Percentiles rank a stretch among this genome's conserved stretches.
phyloP scores from a whole-genome alignment of 2,888 invertebrate species.

The Lagria hirta region DNA sequence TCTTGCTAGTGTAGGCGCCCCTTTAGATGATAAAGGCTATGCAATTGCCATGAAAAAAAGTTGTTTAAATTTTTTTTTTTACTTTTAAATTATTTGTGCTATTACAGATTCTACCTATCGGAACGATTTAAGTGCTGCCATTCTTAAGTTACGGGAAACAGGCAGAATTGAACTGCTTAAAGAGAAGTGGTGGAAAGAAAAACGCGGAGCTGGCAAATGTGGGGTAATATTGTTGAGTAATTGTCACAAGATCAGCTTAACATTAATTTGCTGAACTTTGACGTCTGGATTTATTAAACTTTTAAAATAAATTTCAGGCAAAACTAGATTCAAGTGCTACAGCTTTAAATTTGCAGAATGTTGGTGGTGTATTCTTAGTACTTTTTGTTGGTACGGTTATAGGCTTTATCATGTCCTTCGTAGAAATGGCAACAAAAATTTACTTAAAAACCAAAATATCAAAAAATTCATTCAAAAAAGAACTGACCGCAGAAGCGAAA shows the following conservation, averaged over 20 bases:
- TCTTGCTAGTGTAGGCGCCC: constrained; percentile 70
- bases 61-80: constrained; percentile 45
- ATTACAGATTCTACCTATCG: constrained; percentile 69
- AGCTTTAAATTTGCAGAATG: constrained; percentile 74
- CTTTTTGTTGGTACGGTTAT: constrained; percentile 67
- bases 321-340: constrained; percentile 56
- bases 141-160: constrained; percentile 82
- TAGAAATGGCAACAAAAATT: constrained; percentile 65
- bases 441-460: constrained; percentile 33
- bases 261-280: too few relatives aligned
- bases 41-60: constrained; percentile 84
- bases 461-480: constrained; percentile 66
- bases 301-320: constrained; percentile 31
- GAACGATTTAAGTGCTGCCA: constrained; percentile 75
- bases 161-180: constrained; percentile 77
- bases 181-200: constrained; percentile 89
- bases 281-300: too few relatives aligned
- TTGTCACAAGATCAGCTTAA: too few relatives aligned
- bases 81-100: constrained; percentile 4
- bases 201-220: constrained; percentile 73
- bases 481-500: constrained; percentile 68
- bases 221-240: constrained; percentile 57
- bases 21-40: constrained; percentile 81
- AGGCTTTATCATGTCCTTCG: constrained; percentile 66
- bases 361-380: constrained; percentile 82